Evolutionary conservation across 2,113 vertebrate genomes (phyloP).

Genomic region (Strix aluco): DNA sequence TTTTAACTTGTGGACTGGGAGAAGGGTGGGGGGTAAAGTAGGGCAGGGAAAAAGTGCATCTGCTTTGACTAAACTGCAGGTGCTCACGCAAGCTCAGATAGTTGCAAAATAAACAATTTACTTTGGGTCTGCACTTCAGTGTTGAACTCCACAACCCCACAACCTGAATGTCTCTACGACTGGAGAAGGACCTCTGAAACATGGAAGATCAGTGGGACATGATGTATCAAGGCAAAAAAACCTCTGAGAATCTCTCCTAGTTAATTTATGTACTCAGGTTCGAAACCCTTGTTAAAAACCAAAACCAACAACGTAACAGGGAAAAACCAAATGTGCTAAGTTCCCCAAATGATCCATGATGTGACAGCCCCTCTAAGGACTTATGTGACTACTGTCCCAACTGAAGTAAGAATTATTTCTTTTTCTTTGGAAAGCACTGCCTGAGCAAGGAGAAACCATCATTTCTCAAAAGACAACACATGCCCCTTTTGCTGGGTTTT

Average conservation of each 20-base stretch:
- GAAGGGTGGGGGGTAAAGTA: not conserved
- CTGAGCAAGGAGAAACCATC: not conserved
- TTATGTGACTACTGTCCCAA: not conserved
- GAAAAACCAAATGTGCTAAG: not conserved
- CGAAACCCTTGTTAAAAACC: not conserved
- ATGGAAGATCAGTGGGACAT: not conserved
- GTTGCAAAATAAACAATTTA: not conserved
- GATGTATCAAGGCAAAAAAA: not conserved
- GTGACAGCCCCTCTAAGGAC: not conserved
- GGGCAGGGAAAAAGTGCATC: not conserved
- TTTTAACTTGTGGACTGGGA: not conserved
- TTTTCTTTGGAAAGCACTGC: not conserved
- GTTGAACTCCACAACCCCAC: not conserved
- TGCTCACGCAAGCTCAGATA: not conserved
- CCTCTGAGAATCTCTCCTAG: not conserved
- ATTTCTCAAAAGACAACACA: not conserved
- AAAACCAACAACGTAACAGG: not conserved
- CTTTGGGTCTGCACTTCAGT: not conserved
- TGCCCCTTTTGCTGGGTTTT: not conserved
- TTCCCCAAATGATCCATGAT: not conserved
- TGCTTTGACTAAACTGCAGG: not conserved
- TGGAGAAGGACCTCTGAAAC: not conserved
- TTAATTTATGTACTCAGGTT: not conserved
- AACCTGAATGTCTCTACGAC: not conserved
- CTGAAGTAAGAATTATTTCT: not conserved